Evolutionary conservation across 2,113 vertebrate genomes (phyloP).

Genomic region (Capricornis sumatraensis): DNA sequence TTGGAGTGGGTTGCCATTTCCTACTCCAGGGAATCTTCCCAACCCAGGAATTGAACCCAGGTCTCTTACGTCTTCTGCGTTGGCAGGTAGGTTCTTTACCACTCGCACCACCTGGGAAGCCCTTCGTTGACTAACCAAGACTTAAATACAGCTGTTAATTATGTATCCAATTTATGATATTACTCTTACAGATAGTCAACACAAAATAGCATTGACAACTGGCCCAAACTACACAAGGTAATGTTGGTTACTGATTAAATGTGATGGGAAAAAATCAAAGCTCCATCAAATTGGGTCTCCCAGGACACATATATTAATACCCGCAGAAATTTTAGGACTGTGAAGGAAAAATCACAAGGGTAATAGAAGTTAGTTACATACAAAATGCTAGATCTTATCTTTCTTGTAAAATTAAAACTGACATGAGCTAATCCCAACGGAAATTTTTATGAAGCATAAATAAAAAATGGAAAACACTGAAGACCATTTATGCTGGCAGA

Average conservation of each 20-base stretch:
- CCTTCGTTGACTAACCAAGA: neutral
- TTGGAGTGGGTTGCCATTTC: neutral
- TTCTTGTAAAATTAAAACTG: neutral
- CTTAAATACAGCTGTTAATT: neutral
- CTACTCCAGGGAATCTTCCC: neutral
- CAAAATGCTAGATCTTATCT: neutral
- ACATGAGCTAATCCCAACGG: neutral
- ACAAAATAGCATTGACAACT: neutral
- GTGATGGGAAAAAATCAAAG: neutral
- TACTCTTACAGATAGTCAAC: neutral
- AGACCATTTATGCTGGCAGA: neutral
- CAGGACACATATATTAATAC: neutral
- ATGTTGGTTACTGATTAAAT: neutral
- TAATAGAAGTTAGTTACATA: neutral
- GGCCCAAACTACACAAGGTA: neutral
- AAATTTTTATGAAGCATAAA: conserved; percentile 8
- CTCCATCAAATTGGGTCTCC: neutral
- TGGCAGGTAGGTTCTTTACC: neutral
- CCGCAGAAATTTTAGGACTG: neutral
- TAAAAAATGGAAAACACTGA: neutral
- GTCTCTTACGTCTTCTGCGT: neutral
- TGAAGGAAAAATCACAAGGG: neutral
- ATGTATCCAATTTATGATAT: neutral
- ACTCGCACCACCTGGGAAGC: neutral
- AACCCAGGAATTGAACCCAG: neutral